Evolutionary conservation across 2,888 invertebrate genomes (phyloP).

Genomic region (Creontiades dilutus): DNA sequence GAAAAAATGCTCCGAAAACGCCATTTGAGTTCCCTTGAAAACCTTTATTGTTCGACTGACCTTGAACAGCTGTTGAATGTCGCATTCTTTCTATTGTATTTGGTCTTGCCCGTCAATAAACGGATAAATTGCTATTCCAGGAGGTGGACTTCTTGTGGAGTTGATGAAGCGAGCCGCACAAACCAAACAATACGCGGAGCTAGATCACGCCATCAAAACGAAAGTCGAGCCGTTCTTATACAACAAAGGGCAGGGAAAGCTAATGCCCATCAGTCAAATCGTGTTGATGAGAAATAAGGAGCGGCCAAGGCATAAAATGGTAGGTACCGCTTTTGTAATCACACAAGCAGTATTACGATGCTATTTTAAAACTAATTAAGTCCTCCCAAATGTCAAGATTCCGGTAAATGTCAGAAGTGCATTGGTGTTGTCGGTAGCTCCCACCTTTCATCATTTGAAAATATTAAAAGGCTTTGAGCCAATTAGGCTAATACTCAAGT

Average conservation of each 20-base stretch:
- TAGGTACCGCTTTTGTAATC: conserved; percentile 76
- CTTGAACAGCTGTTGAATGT: too few species aligned
- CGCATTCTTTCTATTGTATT: too few species aligned
- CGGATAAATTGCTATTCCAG: conserved; percentile 78
- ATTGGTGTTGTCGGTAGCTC: neutral
- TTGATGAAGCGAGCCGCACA: conserved; percentile 95
- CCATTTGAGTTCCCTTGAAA: too few species aligned
- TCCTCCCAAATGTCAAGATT: neutral
- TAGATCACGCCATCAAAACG: conserved; percentile 94
- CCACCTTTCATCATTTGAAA: too few species aligned
- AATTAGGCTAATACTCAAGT: too few species aligned
- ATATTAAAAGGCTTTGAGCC: too few species aligned
- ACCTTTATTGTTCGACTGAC: too few species aligned
- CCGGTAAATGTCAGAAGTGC: neutral
- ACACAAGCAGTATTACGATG: neutral
- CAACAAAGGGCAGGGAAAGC: conserved; percentile 94
- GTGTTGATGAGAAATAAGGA: conserved; percentile 93
- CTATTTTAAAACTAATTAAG: neutral
- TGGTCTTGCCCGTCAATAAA: too few species aligned
- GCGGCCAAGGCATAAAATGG: conserved; percentile 88
- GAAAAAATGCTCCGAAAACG: too few species aligned
- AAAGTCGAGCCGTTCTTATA: conserved; percentile 95
- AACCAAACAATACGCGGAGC: conserved; percentile 93
- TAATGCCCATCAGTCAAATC: conserved; percentile 93
- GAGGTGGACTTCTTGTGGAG: conserved; percentile 94